Evolutionary conservation across 2,888 invertebrate species (phyloP), one percentile per base, ranked within the genome.

Genomic region (Acrobasis suavella): DNA sequence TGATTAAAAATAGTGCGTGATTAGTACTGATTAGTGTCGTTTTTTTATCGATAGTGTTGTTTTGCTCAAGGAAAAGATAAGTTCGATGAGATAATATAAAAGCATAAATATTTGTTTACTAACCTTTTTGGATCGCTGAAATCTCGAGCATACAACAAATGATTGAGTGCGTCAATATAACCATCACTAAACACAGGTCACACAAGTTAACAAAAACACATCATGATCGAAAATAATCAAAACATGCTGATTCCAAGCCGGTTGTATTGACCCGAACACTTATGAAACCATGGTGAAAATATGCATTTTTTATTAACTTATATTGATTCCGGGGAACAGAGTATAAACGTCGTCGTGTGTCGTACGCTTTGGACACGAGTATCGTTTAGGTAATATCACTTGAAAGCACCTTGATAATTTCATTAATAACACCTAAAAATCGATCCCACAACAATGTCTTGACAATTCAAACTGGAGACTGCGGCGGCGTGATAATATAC

Each of bases 361-460:
- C 77, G 78, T 67, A 70, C 72, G 77, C 74, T 69, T 70, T 76
- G 72, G 68, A 69, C 67, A 83, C 80, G 81, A 74, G 79, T 80
- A 83, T 84, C 77, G 72, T 74, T 73, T 79, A 78, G 74, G 77
- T 78, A 80, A 83, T 85, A 88, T 86, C 85, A 89, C 85, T 83
- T 82, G 80, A 85, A 78, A 89, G 84, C 87, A 89, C 87, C 84
- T 88, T 81, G 76, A 84, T 90, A 88, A 91, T 91, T 91, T 91
- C 89, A 91, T 89, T 91, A 91, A 91, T 91, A 91, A 90, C 90
- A 90, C 85, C 87, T 89, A 90, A 91, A 91, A 91, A 91, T 91
- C 91, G 91, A 91, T 91, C 80, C 80, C 83, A 89, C 89, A 86
- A 83, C 85, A 87, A 82, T 81, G 86, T 85, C 85, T 85, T 86